A percentile compares a stretch with the other conserved stretches of the same genome.
phyloP scores from a whole-genome alignment of 2,888 invertebrate species.

The Ceratothoa steindachneri region DNA sequence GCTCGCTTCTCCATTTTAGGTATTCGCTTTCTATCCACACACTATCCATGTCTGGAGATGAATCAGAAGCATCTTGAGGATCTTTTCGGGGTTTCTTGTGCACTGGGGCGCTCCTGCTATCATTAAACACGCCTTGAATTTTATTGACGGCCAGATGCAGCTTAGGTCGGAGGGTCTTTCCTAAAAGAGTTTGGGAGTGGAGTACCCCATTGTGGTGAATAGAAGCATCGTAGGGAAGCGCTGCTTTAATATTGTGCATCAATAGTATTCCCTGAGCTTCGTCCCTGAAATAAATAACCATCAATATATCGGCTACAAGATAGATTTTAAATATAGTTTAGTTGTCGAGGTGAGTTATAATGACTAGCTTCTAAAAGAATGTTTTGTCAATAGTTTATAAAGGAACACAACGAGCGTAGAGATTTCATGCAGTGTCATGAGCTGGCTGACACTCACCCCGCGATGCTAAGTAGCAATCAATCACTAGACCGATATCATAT shows the following conservation, averaged over 20 bases:
- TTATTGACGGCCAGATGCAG: neutral
- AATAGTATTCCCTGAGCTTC: conserved; percentile 7
- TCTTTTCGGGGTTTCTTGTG: neutral
- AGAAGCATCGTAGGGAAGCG: conserved; percentile 8
- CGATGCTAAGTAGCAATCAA: too few relatives aligned
- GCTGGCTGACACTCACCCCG: too few relatives aligned
- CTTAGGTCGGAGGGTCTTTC: neutral
- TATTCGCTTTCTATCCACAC: neutral
- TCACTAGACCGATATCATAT: too few relatives aligned
- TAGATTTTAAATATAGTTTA: too few relatives aligned
- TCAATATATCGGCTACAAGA: too few relatives aligned
- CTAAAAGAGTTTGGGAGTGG: neutral
- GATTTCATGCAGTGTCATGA: too few relatives aligned
- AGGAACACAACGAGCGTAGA: too few relatives aligned
- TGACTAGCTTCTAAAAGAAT: too few relatives aligned
- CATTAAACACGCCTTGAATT: neutral
- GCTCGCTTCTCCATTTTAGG: neutral
- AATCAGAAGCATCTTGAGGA: neutral
- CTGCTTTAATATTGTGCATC: conserved; percentile 5
- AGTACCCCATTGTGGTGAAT: neutral
- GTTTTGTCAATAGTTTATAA: too few relatives aligned
- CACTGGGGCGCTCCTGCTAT: neutral
- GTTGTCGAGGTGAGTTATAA: too few relatives aligned
- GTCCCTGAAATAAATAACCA: too few relatives aligned
- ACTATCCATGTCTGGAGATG: neutral